Base-by-base conservation (phyloP, 2,888 invertebrate genomes). In the Chalcis sispes region DNA sequence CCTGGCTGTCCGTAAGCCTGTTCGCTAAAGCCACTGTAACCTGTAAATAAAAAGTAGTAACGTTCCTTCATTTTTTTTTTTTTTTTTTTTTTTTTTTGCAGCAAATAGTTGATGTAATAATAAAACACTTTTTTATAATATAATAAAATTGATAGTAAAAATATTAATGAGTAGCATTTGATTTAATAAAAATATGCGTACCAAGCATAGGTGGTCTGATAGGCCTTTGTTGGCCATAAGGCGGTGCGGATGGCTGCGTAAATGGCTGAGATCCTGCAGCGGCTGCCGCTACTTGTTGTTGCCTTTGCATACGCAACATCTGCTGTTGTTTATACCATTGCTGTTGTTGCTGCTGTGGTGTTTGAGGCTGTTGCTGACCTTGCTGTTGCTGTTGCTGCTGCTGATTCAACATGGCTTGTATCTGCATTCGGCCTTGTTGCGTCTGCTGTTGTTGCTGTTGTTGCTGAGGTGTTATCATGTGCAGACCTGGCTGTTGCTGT, bases 201-300 rank as follows among this genome's bases (percentile, higher is more conserved):
- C 88, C 86, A 50, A 87, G 84, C 76, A 87, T 82, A 70, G 89
- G 86, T 58, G 88, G 85, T 82, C 89, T 85, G 70, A 91, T 91
- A 0, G 90, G 89, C 81, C 92, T 87, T 82, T 91, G 91, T 80
- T 90, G 90, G 58, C 90, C 89, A 77, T 91, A 91, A 27, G 91
- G 90, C 72, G 92, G 91, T 58, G 91, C 91, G 54, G 91, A 90
- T 23, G 92, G 91, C 86, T 93, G 92, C 84, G 92, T 93, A 84
- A 91, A 91, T 75, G 91, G 88, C 82, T 90, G 90, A 86, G 86
- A 69, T 82, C 85, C 71, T 81, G 84, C 80, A 86, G 89, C 67
- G 86, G 88, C 80, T 89, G 89, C 75, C n/a, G 67, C 74, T 1
- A 54, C 73, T 1, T 62, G 52, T 23, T 87, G 86, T 65, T 89